phyloP scores from a whole-genome alignment of 1,140 invertebrate genomes.

The Oedothorax gibbosus region DNA sequence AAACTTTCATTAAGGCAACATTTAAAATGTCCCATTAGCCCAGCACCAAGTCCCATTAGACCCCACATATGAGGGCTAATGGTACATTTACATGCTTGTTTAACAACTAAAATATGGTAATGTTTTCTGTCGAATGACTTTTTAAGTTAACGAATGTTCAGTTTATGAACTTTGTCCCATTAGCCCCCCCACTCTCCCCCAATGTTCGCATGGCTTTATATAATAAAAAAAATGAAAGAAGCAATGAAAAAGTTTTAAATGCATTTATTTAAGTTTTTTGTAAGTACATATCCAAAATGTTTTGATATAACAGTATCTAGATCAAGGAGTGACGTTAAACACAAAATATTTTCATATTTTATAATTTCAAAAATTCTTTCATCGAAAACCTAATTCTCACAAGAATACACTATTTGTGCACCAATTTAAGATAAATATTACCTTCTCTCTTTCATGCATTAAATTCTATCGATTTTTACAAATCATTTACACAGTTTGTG shows the following conservation, averaged over 20 bases:
- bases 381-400: background rate
- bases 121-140: no score
- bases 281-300: slow-evolving; percentile 32
- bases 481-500: slow-evolving; percentile 15
- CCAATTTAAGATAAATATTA: slow-evolving; percentile 5
- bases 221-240: background rate
- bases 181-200: no score
- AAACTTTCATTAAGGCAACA: no score
- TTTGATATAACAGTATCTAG: slow-evolving; percentile 19
- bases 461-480: slow-evolving; percentile 5
- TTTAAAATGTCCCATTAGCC: no score
- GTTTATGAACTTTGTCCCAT: no score
- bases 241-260: background rate
- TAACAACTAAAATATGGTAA: no score
- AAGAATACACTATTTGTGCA: slow-evolving; percentile 15
- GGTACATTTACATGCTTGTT: no score
- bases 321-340: slow-evolving; percentile 4
- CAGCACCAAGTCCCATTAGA: no score
- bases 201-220: no score
- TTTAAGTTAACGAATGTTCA: no score
- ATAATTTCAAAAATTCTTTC: slow-evolving; percentile 6
- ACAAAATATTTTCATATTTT: slow-evolving; percentile 23
- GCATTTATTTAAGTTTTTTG: slow-evolving; percentile 28
- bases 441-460: background rate
- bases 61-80: no score